Evolutionary conservation across 53 echinoderm and acorn worm genomes (phyloP), one percentile per base, ranked within the genome.

Genomic region (Echinarachnius parma): DNA sequence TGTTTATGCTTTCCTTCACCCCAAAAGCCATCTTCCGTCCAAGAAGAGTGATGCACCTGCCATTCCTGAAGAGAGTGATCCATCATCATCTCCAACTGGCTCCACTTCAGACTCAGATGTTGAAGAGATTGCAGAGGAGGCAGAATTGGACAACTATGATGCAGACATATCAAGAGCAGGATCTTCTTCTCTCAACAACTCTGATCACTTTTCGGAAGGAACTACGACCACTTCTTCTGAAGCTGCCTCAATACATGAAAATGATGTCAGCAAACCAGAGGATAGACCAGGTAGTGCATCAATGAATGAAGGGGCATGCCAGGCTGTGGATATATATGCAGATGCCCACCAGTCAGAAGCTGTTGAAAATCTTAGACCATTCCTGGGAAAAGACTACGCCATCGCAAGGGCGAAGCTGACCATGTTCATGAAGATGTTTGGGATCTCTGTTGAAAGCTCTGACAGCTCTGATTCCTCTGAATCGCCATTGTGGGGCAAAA

Each of bases 21-120:
- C 86, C 93, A 28, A 93, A 86, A 72, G 89, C 89, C 81, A 78
- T 86, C 4, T 93, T 61, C 24, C 75, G 86, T 31, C n/a, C n/a
- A 83, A 60, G 31, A 89, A 86, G 37, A 86, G 77, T 46, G 83
- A 16, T 21, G 61, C 50, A 36, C 22, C 42, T 7, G 39, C 29
- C 46, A 48, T 49, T 3, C 54, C 56, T 31, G 60, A 67, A 23
- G 60, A 58, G 22, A 60, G 4, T n/a, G n/a, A n/a, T n/a, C n/a
- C n/a, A n/a, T n/a, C n/a, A n/a, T n/a, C n/a, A n/a, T n/a, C n/a
- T n/a, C n/a, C n/a, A n/a, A n/a, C n/a, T n/a, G n/a, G n/a, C n/a
- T n/a, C n/a, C n/a, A n/a, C n/a, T n/a, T n/a, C n/a, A n/a, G n/a
- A n/a, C n/a, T n/a, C n/a, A n/a, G n/a, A n/a, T n/a, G n/a, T n/a